Evolutionary conservation across 1,140 invertebrate genomes (phyloP), one percentile per base, ranked within the genome.

Genomic region (Onthophagus taurus): DNA sequence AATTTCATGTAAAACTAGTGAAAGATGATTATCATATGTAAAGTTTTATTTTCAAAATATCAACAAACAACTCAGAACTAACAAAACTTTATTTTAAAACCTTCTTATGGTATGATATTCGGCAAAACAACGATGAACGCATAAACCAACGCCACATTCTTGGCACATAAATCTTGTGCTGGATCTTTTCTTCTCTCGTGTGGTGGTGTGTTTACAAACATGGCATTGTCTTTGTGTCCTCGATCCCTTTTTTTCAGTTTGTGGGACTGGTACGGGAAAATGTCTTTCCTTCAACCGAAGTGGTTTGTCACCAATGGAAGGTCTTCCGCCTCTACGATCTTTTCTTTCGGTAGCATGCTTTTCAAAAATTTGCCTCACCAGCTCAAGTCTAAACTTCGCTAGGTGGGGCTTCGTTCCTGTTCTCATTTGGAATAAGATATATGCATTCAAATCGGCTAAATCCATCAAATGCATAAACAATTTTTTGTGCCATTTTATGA

Each of bases 81-180:
- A 26, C 24, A 7, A 26, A 7, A 26, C 24, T 26, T 2, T 14
- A 8, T 16, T 6, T 33, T 38, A 38, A 18, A 16, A 38, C 21
- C 18, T 38, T 41, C 41, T 46, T 19, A n/a, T 14, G n/a, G 42
- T 45, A 36, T 49, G 47, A 42, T 42, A 52, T 42, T 45, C 17
- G 31, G 29, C 37, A 46, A 49, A 52, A 41, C 50, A 49, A 11
- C 38, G 47, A 39, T 49, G 23, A 3, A 46, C 50, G 39, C 47
- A 52, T 24, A 48, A 26, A 9, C 29, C 35, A 39, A 51, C 42
- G 41, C 47, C 33, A 46, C 42, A 51, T 48, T 45, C 42, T 45
- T 12, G 31, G 35, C 49, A 51, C 49, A 51, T 51, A 34, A 41
- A 51, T 16, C 18, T 13, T 2, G 42, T 31, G 20, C 49, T 37